A percentile compares a stretch with the other conserved stretches of the same genome.
phyloP scores from a whole-genome alignment of 1,140 invertebrate genomes.

The Copidosoma floridanum region DNA sequence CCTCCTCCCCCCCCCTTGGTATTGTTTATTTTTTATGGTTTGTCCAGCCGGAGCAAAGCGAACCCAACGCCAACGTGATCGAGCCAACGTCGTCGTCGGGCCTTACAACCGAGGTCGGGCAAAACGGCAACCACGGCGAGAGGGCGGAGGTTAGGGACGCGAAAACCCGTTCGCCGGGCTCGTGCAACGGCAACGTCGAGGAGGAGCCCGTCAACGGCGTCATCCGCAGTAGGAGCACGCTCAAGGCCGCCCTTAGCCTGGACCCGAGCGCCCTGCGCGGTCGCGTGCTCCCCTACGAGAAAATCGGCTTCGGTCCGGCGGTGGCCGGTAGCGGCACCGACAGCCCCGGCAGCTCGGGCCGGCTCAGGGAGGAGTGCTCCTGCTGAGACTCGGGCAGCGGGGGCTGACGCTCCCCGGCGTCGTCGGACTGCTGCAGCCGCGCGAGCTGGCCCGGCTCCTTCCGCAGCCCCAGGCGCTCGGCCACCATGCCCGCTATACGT shows the following conservation, averaged over 20 bases:
- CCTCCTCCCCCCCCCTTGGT: too few relatives aligned
- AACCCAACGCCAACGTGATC: background rate
- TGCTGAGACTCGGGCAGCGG: slow-evolving; percentile 45
- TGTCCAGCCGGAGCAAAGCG: too few relatives aligned
- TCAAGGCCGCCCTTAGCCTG: slow-evolving; percentile 56
- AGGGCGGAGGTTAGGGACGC: slow-evolving; percentile 44
- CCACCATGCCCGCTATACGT: slow-evolving; percentile 35
- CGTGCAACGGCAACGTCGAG: background rate
- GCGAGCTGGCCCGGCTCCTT: slow-evolving; percentile 6
- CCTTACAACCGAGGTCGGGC: too few relatives aligned
- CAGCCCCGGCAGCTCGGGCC: slow-evolving; percentile 43
- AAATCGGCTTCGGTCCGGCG: slow-evolving; percentile 47
- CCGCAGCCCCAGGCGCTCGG: slow-evolving; percentile 31
- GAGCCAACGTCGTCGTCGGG: background rate
- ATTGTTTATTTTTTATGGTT: too few relatives aligned
- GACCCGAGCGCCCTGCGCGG: slow-evolving; percentile 55
- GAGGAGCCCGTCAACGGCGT: slow-evolving; percentile 47
- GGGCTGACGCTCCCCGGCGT: slow-evolving; percentile 38
- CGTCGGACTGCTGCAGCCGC: slow-evolving; percentile 16
- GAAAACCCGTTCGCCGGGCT: too few relatives aligned
- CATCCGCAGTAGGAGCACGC: slow-evolving; percentile 44
- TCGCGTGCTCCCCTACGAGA: slow-evolving; percentile 48
- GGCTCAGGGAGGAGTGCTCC: slow-evolving; percentile 45
- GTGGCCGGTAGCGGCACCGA: too few relatives aligned
- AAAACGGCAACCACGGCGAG: slow-evolving; percentile 30